These are phyloP conservation scores for Melanerpes formicivorus DNA, from an alignment of 2,113 vertebrate genomes.

Conservation along the genomic window DNA sequence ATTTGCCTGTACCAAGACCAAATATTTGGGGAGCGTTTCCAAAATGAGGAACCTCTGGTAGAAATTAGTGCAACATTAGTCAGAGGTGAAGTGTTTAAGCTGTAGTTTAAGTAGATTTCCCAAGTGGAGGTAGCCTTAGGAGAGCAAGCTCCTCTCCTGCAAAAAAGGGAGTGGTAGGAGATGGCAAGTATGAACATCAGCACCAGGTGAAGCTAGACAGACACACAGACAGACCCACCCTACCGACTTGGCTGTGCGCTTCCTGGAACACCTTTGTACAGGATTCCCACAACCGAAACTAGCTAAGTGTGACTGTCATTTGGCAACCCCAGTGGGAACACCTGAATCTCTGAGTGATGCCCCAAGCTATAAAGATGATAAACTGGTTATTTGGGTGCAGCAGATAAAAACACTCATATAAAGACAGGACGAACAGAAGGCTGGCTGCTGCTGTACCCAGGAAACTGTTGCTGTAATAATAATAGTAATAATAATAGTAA, in stretches of 20 bases:
- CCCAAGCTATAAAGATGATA: neutral
- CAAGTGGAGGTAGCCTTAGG: neutral
- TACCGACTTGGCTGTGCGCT: neutral
- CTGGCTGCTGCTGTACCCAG: neutral
- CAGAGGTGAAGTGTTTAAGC: neutral
- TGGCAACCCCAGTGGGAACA: neutral
- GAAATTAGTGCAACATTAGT: neutral
- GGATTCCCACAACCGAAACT: slow-evolving; percentile 38
- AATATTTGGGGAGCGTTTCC: accelerated
- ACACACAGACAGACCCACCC: neutral
- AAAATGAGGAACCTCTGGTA: neutral
- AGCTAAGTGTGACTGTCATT: neutral
- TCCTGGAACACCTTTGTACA: slow-evolving; percentile 17
- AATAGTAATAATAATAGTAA: neutral
- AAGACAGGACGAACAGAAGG: neutral
- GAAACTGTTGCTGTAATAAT: accelerated
- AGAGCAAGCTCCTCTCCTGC: slow-evolving; percentile 20
- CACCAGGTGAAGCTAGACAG: neutral
- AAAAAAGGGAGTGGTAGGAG: neutral
- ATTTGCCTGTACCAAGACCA: neutral
- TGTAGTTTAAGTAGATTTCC: neutral
- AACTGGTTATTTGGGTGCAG: neutral
- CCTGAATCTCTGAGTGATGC: neutral
- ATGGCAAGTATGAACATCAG: neutral
- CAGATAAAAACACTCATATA: neutral